Conservation (phyloP, 2,797 vertebrate species). For the Zenarchopterus dispar region DNA sequence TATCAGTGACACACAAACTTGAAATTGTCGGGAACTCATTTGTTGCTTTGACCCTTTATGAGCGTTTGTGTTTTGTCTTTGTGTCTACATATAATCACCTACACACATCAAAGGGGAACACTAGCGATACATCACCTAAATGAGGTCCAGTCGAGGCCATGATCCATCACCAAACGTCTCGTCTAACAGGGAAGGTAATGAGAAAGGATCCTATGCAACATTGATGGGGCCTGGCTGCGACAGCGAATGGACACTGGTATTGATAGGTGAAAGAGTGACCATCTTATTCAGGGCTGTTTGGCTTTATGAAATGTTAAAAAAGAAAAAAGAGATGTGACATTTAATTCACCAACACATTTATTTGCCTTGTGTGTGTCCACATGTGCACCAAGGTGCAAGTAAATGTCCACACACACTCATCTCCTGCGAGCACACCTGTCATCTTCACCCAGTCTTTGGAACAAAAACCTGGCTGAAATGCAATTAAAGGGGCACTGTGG, state of each 20-base stretch:
- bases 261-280: constrained; percentile 67
- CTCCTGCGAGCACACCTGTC: constrained; percentile 62
- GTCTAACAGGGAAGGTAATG: constrained; percentile 78
- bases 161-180: constrained; percentile 81
- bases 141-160: constrained; percentile 77
- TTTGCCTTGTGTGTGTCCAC: constrained; percentile 1
- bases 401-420: constrained; percentile 23
- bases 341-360: constrained; percentile 12
- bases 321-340: neutral
- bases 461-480: constrained; percentile 73
- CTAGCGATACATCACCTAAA: constrained; percentile 83
- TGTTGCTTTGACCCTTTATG: constrained; percentile 48
- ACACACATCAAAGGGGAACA: constrained; percentile 76
- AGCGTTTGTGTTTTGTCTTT: constrained; percentile 78
- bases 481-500: constrained; percentile 77
- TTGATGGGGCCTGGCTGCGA: constrained; percentile 67
- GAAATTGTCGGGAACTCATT: constrained; percentile 48
- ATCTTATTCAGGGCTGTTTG: constrained; percentile 25
- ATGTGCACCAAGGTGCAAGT: neutral
- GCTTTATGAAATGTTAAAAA: constrained; percentile 11
- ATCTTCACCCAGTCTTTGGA: constrained; percentile 55
- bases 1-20: constrained; percentile 44
- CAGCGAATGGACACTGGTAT: constrained; percentile 61
- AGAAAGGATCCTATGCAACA: constrained; percentile 79
- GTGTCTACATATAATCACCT: constrained; percentile 78